Percentiles rank a stretch among this genome's conserved stretches.
Conservation (phyloP, 2,888 invertebrate genomes). For the Apoda limacodes region DNA sequence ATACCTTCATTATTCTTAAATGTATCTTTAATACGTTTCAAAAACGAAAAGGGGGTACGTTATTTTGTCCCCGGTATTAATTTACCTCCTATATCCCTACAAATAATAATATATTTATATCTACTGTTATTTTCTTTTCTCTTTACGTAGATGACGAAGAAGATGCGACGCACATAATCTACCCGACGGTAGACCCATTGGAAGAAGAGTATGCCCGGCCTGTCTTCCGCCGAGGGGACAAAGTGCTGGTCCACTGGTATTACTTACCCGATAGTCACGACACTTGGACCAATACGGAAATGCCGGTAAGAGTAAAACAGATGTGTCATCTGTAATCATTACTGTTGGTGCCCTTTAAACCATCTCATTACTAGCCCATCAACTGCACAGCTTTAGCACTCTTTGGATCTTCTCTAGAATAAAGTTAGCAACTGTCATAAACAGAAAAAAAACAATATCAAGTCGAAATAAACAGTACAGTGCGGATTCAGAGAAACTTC, state of each 20-base stretch:
- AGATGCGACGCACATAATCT: constrained; percentile 92
- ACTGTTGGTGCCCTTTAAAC: too few relatives aligned
- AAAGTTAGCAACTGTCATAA: too few relatives aligned
- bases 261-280: constrained; percentile 95
- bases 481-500: too few relatives aligned
- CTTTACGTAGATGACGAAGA: constrained; percentile 83
- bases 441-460: too few relatives aligned
- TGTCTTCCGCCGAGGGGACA: constrained; percentile 82
- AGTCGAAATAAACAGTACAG: too few relatives aligned
- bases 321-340: too few relatives aligned
- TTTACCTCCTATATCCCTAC: too few relatives aligned
- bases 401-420: too few relatives aligned
- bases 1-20: neutral
- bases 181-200: constrained; percentile 84
- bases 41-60: neutral
- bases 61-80: too few relatives aligned
- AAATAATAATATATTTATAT: too few relatives aligned
- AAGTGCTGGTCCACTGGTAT: constrained; percentile 94
- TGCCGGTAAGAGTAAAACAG: constrained; percentile 61
- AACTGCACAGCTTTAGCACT: too few relatives aligned
- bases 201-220: constrained; percentile 94
- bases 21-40: neutral
- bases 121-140: neutral
- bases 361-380: too few relatives aligned
- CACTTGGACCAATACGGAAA: constrained; percentile 78